Base-by-base conservation (phyloP, 35 echinoderm and acorn worm species). In the Lytechinus pictus region DNA sequence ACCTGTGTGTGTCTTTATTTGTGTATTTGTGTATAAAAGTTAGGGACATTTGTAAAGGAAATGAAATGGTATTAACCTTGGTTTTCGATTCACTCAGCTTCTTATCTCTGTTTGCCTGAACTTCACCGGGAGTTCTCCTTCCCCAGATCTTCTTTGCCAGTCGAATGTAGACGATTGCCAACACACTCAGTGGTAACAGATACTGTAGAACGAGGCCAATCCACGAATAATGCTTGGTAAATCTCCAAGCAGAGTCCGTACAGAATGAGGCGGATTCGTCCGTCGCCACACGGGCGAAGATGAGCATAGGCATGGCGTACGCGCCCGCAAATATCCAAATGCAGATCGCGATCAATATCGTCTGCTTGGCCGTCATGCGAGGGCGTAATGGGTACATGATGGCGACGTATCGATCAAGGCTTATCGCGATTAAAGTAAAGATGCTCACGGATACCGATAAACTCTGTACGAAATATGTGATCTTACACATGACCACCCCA, bases 371-470 rank as follows among this genome's bases (percentile, higher is more conserved):
- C 4, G 91, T 95, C 57, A 97, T 96, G 61, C 96, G 96, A 28
- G 96, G 97, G 97, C 98, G 66, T 27, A 99, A 95, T 14, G 98
- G 98, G 66, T 99, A 96, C 24, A 99, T 96, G 72, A 99, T 99
- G n/a, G 97, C 98, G 61, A 97, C 96, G 86, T 97, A 99, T 12
- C 98, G 95, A 96, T 99, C 98, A 19, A 99, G 94, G 86, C 98
- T 99, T 52, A 99, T 99, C 28, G 95, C 98, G 87, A 99, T 97
- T 33, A 99, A 96, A 1, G 98, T 99, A 96, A 99, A 99, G 28
- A 99, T 99, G 90, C 98, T 99, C 21, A 99, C 97, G 9, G 98
- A 99, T 3, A 99, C 96, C 13, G 98, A 97, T 8, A 98, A 92
- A 86, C 96, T 99, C 93, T 99, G 98, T 10, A 99, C 89, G 57